Conservation (phyloP, 35 echinoderm and acorn worm genomes). For the Patiria miniata region DNA sequence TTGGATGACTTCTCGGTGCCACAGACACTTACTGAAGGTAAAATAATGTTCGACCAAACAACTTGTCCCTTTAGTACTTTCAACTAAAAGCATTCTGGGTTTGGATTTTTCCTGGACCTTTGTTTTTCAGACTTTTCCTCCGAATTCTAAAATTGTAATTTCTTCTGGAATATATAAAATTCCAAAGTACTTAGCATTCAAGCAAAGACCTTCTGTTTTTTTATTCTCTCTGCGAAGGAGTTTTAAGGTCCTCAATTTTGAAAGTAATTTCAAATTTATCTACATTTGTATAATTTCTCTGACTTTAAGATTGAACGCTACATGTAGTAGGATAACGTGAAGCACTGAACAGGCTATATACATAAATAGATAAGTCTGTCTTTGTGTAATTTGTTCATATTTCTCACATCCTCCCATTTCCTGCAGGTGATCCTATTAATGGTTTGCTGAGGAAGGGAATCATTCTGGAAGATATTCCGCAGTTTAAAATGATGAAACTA, state of each 20-base stretch:
- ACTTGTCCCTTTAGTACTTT: slow-evolving; percentile 2
- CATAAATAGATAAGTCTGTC: not conserved
- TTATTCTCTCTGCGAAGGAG: not conserved
- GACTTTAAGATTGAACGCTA: too few species aligned
- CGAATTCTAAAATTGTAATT: not conserved
- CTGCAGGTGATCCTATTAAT: slow-evolving; percentile 11
- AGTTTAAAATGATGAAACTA: not conserved
- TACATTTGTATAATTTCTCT: too few species aligned
- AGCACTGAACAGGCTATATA: not conserved
- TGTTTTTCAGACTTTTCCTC: too few species aligned
- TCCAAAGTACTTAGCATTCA: not conserved
- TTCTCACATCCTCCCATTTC: not conserved
- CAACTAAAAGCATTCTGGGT: slow-evolving; percentile 36
- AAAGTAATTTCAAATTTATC: too few species aligned
- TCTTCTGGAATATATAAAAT: not conserved
- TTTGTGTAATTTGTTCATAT: not conserved
- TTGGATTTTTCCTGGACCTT: not conserved
- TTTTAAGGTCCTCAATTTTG: too few species aligned
- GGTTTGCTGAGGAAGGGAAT: not conserved
- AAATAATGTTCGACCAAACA: not conserved
- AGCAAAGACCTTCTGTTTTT: not conserved
- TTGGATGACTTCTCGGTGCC: slow-evolving; percentile 33
- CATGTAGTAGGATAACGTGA: too few species aligned
- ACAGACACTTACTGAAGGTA: slow-evolving; percentile 21
- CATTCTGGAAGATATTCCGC: not conserved